Evolutionary conservation across 1,140 invertebrate species (phyloP).

Genomic region (Eciton burchellii): DNA sequence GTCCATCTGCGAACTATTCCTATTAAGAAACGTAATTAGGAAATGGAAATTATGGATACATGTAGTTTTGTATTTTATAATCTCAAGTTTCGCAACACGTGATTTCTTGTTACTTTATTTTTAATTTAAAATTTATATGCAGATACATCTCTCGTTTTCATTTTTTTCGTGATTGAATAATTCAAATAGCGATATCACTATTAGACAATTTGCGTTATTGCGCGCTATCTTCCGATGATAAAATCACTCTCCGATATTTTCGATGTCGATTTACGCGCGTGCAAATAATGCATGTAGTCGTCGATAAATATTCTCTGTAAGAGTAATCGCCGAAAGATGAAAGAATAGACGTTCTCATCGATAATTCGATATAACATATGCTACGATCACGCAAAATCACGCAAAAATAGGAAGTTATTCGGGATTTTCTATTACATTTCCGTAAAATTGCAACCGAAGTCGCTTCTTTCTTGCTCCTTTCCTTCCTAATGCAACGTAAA

Average conservation of each 20-base stretch:
- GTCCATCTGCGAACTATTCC: not conserved
- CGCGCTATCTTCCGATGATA: constrained; percentile 15
- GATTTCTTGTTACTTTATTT: too few relatives aligned
- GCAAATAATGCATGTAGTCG: not conserved
- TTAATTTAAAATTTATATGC: too few relatives aligned
- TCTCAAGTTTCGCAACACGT: too few relatives aligned
- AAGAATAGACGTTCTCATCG: not conserved
- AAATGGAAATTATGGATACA: not conserved
- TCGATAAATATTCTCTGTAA: not conserved
- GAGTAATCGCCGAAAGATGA: not conserved
- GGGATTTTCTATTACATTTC: constrained; percentile 43
- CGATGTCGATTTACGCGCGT: not conserved
- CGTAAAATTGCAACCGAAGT: constrained; percentile 24
- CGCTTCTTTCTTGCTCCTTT: not conserved
- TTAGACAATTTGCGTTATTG: not conserved
- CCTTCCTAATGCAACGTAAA: not conserved
- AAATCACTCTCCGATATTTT: constrained; percentile 19
- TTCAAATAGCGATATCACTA: not conserved
- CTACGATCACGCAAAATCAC: not conserved
- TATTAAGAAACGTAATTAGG: not conserved
- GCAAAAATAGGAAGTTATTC: constrained; percentile 33
- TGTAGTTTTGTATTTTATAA: too few relatives aligned
- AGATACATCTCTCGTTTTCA: too few relatives aligned
- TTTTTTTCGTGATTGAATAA: too few relatives aligned
- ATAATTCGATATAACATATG: too few relatives aligned